These are phyloP conservation scores for Clarias fuscus DNA, from an alignment of 2,797 vertebrate species.

Conservation along the genomic window DNA sequence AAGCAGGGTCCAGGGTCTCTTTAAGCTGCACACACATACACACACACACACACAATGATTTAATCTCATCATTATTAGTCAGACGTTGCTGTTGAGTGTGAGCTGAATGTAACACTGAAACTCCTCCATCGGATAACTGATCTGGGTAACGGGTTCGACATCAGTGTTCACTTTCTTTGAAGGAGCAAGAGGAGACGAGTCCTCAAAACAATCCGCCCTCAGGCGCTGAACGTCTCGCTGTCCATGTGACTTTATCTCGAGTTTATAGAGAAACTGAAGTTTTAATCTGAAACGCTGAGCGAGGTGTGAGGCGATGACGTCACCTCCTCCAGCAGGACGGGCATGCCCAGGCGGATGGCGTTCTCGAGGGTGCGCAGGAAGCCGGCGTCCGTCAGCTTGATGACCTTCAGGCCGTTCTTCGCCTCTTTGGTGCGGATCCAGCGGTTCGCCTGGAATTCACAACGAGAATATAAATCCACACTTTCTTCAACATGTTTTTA, in stretches of 20 bases:
- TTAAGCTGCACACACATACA: slow-evolving; percentile 72
- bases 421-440: slow-evolving; percentile 85
- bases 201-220: background rate
- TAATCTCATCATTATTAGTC: background rate
- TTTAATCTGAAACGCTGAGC: background rate
- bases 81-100: background rate
- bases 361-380: slow-evolving; percentile 83
- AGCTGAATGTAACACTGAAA: background rate
- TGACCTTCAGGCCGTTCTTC: slow-evolving; percentile 79
- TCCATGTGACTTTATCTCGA: background rate
- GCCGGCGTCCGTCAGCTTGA: slow-evolving; percentile 80
- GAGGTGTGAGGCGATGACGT: background rate
- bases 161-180: background rate
- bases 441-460: slow-evolving; percentile 75
- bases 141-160: background rate
- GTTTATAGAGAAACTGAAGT: background rate
- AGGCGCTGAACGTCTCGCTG: no score
- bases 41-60: slow-evolving; percentile 19
- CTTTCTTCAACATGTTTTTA: no score
- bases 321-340: slow-evolving; percentile 84
- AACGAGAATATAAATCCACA: background rate
- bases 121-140: slow-evolving; percentile 7
- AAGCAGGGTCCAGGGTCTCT: slow-evolving; percentile 81
- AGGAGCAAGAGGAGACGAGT: background rate
- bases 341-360: slow-evolving; percentile 79